Conservation (phyloP, 2,888 invertebrate genomes). For the Tetragnatha montana region DNA sequence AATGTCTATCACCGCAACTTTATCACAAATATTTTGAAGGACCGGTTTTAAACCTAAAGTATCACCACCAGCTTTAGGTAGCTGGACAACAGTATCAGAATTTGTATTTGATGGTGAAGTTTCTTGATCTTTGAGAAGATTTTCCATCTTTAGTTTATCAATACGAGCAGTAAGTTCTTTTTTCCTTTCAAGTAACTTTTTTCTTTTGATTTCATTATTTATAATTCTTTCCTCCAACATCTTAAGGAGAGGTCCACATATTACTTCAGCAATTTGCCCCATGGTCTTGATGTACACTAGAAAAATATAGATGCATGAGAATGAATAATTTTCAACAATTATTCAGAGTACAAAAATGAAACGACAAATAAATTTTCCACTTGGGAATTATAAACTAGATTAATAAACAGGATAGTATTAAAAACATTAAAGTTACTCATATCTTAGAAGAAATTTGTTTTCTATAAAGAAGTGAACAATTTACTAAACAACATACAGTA, state of each 20-base stretch:
- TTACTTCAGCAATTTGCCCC: constrained; percentile 77
- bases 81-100: constrained; percentile 2
- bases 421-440: background rate
- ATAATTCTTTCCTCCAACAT: constrained; percentile 75
- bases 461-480: background rate
- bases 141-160: constrained; percentile 41
- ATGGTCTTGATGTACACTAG: constrained; percentile 79
- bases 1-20: background rate
- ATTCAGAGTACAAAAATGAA: background rate
- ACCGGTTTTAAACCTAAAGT: background rate
- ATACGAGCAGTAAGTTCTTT: constrained; percentile 54
- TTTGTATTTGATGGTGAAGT: background rate
- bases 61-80: background rate
- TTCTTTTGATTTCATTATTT: constrained; percentile 74
- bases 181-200: constrained; percentile 74
- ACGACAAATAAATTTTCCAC: background rate
- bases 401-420: background rate
- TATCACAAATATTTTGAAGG: background rate
- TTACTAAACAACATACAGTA: background rate
- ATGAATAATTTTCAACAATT: background rate
- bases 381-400: background rate
- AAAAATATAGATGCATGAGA: constrained; percentile 71
- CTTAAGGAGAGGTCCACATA: constrained; percentile 76
- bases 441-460: too few species aligned
- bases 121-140: constrained; percentile 27